phyloP scores from a whole-genome alignment of 2,888 invertebrate genomes.

The Ctena decussata region DNA sequence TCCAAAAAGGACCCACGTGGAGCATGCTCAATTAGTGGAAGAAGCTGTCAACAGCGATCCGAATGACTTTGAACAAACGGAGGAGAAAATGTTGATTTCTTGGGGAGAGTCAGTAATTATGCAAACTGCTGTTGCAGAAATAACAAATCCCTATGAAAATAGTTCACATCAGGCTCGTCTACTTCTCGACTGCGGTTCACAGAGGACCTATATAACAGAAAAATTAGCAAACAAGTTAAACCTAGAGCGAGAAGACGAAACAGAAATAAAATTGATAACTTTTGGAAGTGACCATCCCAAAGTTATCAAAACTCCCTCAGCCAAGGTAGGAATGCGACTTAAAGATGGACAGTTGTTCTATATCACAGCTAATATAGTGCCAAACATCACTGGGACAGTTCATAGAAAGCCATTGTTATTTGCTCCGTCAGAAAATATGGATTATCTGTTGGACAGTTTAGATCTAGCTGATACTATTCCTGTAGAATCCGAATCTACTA shows the following conservation, averaged over 20 bases:
- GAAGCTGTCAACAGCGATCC: background rate
- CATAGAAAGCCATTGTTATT: conserved; percentile 37
- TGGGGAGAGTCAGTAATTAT: conserved; percentile 30
- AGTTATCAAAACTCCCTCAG: background rate
- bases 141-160: background rate
- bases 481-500: background rate
- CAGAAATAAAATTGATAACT: conserved; percentile 24
- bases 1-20: background rate
- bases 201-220: conserved; percentile 26
- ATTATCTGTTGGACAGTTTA: conserved; percentile 17
- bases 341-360: conserved; percentile 22
- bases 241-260: too few relatives aligned
- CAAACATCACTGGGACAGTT: conserved; percentile 25
- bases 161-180: background rate
- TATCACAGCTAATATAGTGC: conserved; percentile 30
- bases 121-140: conserved; percentile 21
- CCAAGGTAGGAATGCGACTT: conserved; percentile 10
- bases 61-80: background rate
- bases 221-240: conserved; percentile 1
- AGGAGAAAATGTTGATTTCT: conserved; percentile 12
- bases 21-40: background rate
- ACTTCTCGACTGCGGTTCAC: conserved; percentile 25
- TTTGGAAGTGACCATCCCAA: conserved; percentile 31
- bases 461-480: conserved; percentile 34
- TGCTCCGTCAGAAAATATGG: background rate